phyloP scores from a whole-genome alignment of 2,113 vertebrate species.

The Phaethon lepturus region DNA sequence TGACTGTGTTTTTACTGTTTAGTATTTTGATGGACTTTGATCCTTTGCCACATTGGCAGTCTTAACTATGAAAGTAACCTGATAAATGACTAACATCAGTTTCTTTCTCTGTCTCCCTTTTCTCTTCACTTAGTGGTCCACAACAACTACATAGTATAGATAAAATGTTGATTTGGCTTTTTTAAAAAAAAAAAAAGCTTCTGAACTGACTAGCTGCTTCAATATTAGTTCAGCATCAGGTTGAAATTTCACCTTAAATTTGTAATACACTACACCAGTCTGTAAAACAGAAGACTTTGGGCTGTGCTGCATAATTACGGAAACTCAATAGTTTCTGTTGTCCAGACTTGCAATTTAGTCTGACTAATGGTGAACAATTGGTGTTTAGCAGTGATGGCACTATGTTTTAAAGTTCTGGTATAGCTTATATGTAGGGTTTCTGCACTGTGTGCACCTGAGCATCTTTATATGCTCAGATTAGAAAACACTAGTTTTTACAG shows the following conservation, averaged over 20 bases:
- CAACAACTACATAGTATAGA: background rate
- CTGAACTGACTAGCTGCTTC: background rate
- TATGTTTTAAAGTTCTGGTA: background rate
- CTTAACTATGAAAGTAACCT: background rate
- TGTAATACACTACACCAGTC: background rate
- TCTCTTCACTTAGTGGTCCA: background rate
- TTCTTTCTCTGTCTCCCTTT: background rate
- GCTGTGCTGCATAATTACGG: background rate
- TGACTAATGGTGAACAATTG: background rate
- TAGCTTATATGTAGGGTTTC: background rate
- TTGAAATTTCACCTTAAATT: background rate
- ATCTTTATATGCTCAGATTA: background rate
- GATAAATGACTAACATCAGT: background rate
- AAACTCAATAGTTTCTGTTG: background rate
- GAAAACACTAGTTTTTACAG: background rate
- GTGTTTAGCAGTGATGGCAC: background rate
- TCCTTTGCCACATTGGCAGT: background rate
- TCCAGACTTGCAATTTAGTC: background rate
- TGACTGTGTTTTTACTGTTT: rapidly evolving
- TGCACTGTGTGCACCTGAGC: background rate
- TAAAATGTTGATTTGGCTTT: background rate
- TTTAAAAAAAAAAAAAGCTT: background rate
- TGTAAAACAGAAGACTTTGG: background rate
- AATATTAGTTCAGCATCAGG: background rate
- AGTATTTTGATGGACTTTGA: background rate